Conservation (phyloP, 2,888 invertebrate species). For the Caenorhabditis imperialis region DNA sequence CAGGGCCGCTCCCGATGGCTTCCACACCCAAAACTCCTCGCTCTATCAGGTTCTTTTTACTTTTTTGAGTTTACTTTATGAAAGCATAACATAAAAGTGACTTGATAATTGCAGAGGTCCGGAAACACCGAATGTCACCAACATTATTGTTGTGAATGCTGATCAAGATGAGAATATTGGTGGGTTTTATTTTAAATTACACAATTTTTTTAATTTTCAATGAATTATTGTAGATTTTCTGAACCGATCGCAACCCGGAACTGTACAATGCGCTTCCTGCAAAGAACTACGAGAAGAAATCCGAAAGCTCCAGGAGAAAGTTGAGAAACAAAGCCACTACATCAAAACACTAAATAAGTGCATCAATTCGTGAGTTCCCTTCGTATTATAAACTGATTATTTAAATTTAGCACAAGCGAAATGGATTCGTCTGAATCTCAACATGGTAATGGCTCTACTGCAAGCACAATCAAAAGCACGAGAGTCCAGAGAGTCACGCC, state of each 20-base stretch:
- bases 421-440: constrained; percentile 54
- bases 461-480: constrained; percentile 20
- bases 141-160: constrained; percentile 23
- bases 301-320: constrained; percentile 13
- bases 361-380: constrained; percentile 31
- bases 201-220: too few relatives aligned
- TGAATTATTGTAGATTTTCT: too few relatives aligned
- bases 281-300: constrained; percentile 15
- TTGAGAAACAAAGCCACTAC: constrained; percentile 19
- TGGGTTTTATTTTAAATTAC: constrained; percentile 1
- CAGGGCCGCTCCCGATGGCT: constrained; percentile 23
- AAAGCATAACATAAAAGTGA: constrained; percentile 15
- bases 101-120: constrained; percentile 47
- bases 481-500: constrained; percentile 49
- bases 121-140: constrained; percentile 51
- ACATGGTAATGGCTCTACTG: constrained; percentile 25
- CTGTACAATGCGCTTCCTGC: constrained; percentile 24
- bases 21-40: constrained; percentile 41
- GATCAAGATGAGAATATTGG: constrained; percentile 51
- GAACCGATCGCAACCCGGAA: too few relatives aligned
- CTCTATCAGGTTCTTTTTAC: constrained; percentile 33
- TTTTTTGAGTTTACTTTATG: constrained; percentile 3
- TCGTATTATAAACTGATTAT: background rate
- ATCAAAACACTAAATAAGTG: constrained; percentile 29
- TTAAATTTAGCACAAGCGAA: constrained; percentile 28